phyloP scores from a whole-genome alignment of 2,888 invertebrate genomes.

The Clusia tigrina region DNA sequence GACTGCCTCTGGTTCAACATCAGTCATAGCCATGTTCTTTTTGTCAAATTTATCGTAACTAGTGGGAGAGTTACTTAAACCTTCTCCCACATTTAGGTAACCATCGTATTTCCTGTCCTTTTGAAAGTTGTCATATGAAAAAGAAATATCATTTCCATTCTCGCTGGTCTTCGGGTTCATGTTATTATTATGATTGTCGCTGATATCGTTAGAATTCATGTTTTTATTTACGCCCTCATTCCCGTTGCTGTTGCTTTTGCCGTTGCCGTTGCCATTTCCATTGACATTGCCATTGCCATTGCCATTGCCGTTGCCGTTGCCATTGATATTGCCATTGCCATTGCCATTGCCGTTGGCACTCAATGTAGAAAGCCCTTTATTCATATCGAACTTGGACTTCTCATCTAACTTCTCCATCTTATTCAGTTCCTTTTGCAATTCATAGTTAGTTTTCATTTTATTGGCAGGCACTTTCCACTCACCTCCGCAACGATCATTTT shows the following conservation, averaged over 20 bases:
- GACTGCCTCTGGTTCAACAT: conserved; percentile 4
- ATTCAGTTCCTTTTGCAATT: conserved; percentile 28
- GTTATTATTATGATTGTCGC: conserved; percentile 6
- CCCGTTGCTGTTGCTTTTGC: too few species aligned
- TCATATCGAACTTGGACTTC: too few species aligned
- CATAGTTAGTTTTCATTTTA: conserved; percentile 23
- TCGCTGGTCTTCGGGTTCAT: too few species aligned
- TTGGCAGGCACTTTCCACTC: conserved; percentile 17
- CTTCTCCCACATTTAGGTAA: neutral
- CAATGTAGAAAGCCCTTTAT: too few species aligned
- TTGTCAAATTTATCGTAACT: neutral
- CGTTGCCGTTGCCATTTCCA: neutral
- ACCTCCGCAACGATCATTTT: neutral
- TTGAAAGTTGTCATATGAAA: too few species aligned
- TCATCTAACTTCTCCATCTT: conserved; percentile 39
- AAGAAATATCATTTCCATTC: neutral
- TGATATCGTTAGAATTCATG: neutral
- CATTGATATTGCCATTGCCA: neutral
- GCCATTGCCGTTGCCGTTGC: neutral
- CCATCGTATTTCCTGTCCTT: neutral
- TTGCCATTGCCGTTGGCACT: too few species aligned
- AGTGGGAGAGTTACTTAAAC: too few species aligned
- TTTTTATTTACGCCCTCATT: neutral
- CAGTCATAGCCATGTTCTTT: neutral
- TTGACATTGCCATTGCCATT: neutral